phyloP scores from a whole-genome alignment of 2,113 vertebrate species.

The Sardina pilchardus region DNA sequence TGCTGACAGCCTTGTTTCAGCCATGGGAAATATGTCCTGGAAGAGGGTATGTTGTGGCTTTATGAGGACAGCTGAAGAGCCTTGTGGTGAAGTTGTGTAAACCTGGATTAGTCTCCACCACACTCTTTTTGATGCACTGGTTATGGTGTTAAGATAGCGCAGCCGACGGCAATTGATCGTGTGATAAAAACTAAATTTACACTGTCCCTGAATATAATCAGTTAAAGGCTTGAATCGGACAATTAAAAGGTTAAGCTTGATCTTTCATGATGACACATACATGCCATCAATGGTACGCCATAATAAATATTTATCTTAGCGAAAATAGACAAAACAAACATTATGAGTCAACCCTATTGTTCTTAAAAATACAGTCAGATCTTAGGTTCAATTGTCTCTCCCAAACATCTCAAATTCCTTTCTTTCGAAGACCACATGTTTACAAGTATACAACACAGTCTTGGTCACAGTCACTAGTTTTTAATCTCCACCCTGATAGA shows the following conservation, averaged over 20 bases:
- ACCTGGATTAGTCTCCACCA: not conserved
- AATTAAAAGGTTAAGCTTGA: not conserved
- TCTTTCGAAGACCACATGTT: not conserved
- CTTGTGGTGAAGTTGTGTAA: constrained; percentile 3
- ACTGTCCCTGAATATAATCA: not conserved
- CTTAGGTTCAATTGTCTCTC: not conserved
- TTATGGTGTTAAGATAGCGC: not conserved
- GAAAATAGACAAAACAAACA: not conserved
- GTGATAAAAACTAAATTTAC: not conserved
- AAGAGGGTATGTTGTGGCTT: not conserved
- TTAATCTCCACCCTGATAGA: not conserved
- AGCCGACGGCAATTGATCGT: not conserved
- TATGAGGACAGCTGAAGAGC: constrained; percentile 6
- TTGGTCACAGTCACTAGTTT: not conserved
- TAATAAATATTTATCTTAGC: not conserved
- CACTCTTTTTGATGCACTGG: constrained; percentile 10
- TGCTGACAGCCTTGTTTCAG: not conserved
- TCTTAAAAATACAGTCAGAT: too few relatives aligned
- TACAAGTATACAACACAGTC: not conserved
- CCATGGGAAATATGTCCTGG: not conserved
- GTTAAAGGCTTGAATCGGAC: not conserved
- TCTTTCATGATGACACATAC: not conserved
- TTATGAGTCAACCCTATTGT: not conserved
- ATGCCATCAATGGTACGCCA: not conserved
- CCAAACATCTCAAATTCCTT: not conserved